Conservation (phyloP, 2,113 vertebrate genomes). For the Herpailurus yagouaroundi region DNA sequence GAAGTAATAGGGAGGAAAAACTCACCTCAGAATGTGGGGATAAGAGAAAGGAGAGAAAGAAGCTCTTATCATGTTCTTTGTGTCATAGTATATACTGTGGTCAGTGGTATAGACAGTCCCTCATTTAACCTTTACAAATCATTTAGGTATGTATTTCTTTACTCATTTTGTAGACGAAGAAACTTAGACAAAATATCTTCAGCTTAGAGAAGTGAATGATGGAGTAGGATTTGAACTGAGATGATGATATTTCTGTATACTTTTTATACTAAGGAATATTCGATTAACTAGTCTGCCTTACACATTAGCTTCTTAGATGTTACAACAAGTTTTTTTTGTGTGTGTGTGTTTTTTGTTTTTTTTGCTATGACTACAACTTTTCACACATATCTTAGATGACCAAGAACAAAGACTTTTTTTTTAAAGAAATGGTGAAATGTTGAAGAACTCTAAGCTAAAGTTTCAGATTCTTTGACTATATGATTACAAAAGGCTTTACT, state of each 20-base stretch:
- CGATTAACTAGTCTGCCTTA: not conserved
- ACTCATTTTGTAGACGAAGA: not conserved
- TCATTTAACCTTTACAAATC: not conserved
- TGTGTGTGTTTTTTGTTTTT: not conserved
- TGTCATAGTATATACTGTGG: not conserved
- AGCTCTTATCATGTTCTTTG: not conserved
- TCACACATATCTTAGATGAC: not conserved
- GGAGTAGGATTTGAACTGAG: not conserved
- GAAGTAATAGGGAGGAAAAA: not conserved
- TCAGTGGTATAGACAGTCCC: not conserved
- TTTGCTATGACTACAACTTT: not conserved
- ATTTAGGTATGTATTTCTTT: not conserved
- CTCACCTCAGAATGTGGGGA: not conserved
- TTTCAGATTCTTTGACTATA: not conserved
- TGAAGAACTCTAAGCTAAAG: constrained; percentile 6
- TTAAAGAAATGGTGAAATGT: not conserved
- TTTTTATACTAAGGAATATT: not conserved
- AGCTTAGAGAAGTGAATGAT: not conserved
- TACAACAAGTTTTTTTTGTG: not conserved
- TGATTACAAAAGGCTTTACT: not conserved
- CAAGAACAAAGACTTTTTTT: not conserved
- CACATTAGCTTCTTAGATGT: not conserved
- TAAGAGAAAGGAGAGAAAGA: not conserved
- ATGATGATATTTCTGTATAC: not conserved
- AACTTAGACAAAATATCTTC: not conserved